Percentiles rank a stretch among this genome's conserved stretches.
Evolutionary conservation across 2,113 vertebrate genomes (phyloP).

Genomic region (Hemibagrus wyckioides): DNA sequence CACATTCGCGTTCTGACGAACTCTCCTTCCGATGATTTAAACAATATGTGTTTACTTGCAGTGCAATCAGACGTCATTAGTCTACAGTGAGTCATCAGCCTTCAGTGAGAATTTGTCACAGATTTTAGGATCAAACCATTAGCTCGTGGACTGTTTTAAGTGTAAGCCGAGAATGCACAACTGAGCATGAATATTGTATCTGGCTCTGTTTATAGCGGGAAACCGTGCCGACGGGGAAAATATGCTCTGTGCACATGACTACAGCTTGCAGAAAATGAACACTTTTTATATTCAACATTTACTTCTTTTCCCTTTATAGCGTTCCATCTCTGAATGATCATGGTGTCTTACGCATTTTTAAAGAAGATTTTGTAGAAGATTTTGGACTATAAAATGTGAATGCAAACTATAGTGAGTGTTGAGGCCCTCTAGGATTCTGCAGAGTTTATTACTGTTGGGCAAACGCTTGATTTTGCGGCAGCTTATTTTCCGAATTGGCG

Average conservation of each 20-base stretch:
- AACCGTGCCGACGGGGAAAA: background rate
- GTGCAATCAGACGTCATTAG: background rate
- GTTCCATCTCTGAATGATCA: background rate
- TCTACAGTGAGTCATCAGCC: background rate
- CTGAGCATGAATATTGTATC: background rate
- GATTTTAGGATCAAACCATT: background rate
- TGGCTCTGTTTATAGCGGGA: background rate
- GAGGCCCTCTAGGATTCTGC: too few species aligned
- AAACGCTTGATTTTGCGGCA: too few species aligned
- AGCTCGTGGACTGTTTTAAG: background rate
- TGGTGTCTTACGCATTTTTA: background rate
- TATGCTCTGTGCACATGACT: background rate
- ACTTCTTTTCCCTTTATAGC: background rate
- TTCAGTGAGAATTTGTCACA: background rate
- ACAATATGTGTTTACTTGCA: background rate
- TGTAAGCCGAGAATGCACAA: background rate
- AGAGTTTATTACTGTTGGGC: too few species aligned
- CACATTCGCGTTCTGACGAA: background rate
- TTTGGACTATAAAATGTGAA: background rate
- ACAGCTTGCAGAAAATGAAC: background rate
- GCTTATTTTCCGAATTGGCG: too few species aligned
- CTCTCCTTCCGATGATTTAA: background rate
- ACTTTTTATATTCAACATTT: slow-evolving; percentile 1
- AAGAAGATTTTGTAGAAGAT: background rate
- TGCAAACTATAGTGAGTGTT: too few species aligned